Conservation (phyloP, 2,797 vertebrate species). For the Tiaroga cobitis region DNA sequence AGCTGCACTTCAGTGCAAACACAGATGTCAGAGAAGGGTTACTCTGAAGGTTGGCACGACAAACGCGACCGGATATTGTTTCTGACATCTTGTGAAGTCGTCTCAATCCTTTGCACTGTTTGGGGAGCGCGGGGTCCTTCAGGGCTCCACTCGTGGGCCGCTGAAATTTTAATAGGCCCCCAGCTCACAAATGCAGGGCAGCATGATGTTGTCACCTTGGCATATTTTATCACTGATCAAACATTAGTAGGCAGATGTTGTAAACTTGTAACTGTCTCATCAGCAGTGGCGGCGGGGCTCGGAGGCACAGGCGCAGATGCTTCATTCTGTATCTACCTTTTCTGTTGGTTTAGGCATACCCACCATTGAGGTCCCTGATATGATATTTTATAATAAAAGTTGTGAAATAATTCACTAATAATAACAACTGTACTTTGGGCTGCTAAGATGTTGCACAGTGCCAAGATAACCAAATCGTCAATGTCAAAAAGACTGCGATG, state of each 20-base stretch:
- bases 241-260: slow-evolving; percentile 92
- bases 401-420: not conserved
- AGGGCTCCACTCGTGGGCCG: slow-evolving; percentile 80
- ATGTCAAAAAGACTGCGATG: not conserved
- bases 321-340: slow-evolving; percentile 59
- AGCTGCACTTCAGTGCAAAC: slow-evolving; percentile 69
- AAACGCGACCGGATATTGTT: slow-evolving; percentile 87
- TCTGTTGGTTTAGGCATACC: not conserved
- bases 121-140: slow-evolving; percentile 82
- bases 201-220: slow-evolving; percentile 91
- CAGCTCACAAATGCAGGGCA: slow-evolving; percentile 87
- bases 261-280: slow-evolving; percentile 88
- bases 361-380: not conserved
- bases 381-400: not conserved
- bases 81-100: slow-evolving; percentile 90
- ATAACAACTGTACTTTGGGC: not conserved
- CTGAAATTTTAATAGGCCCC: slow-evolving; percentile 90
- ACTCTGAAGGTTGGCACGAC: slow-evolving; percentile 77
- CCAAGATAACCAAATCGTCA: not conserved
- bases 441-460: not conserved
- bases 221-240: slow-evolving; percentile 97
- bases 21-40: slow-evolving; percentile 73
- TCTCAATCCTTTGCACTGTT: slow-evolving; percentile 82
- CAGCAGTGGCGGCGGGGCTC: slow-evolving; percentile 76
- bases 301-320: slow-evolving; percentile 79